Conservation (phyloP, 2,888 invertebrate species). For the Lycia hirtaria region DNA sequence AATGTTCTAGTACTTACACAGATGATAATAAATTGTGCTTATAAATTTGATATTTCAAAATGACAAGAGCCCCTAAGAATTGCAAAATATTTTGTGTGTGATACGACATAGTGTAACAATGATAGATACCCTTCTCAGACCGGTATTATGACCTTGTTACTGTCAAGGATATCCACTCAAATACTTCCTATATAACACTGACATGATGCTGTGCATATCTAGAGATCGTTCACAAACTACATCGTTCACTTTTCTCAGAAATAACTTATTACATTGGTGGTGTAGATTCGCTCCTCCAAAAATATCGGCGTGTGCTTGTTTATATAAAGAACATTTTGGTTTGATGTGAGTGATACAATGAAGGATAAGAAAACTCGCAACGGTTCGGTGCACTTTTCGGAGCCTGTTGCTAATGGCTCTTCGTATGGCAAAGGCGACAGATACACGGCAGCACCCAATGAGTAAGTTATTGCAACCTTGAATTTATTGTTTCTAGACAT, state of each 20-base stretch:
- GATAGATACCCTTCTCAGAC: slow-evolving; percentile 29
- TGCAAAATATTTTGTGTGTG: slow-evolving; percentile 2
- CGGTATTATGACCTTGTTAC: slow-evolving; percentile 71
- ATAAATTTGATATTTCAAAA: not conserved
- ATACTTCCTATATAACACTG: slow-evolving; percentile 65
- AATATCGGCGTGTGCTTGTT: slow-evolving; percentile 27
- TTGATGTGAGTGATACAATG: slow-evolving; percentile 59
- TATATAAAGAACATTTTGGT: slow-evolving; percentile 28
- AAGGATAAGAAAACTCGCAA: slow-evolving; percentile 65
- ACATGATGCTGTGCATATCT: slow-evolving; percentile 37
- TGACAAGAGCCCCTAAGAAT: not conserved
- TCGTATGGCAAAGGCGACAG: slow-evolving; percentile 78
- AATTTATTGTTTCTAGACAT: slow-evolving; percentile 23
- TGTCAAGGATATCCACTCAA: slow-evolving; percentile 75
- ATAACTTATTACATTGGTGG: slow-evolving; percentile 16
- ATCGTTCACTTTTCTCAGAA: slow-evolving; percentile 31
- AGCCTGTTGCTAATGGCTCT: slow-evolving; percentile 60
- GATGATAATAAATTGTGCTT: not conserved
- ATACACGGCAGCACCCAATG: slow-evolving; percentile 78
- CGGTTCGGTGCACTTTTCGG: slow-evolving; percentile 53
- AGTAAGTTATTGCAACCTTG: slow-evolving; percentile 66
- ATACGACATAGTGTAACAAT: slow-evolving; percentile 6
- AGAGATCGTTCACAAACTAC: slow-evolving; percentile 33
- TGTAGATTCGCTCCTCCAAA: slow-evolving; percentile 7
- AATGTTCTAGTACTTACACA: not conserved